A percentile compares a stretch with the other conserved stretches of the same genome.
Conservation (phyloP, 2,888 invertebrate species). For the Tanypteryx hageni region DNA sequence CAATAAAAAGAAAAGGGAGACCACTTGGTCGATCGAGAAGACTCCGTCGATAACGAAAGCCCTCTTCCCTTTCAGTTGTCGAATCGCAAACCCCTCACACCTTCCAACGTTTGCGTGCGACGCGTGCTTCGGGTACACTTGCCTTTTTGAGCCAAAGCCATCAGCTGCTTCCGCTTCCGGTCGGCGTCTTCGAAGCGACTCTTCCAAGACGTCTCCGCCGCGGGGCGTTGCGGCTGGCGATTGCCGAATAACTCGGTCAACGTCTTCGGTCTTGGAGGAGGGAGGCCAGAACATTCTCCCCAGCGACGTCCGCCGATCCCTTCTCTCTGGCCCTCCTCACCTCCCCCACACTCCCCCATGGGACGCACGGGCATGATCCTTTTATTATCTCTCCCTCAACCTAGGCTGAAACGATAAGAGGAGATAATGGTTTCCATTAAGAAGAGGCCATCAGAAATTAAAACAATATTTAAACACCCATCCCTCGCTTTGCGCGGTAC, state of each 20-base stretch:
- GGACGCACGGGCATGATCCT: background rate
- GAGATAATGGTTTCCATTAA: no score
- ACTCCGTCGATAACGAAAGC: no score
- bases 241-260: conserved; percentile 36
- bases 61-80: no score
- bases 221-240: background rate
- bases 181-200: conserved; percentile 84
- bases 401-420: no score
- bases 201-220: conserved; percentile 78
- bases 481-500: no score
- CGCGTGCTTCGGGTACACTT: conserved; percentile 71
- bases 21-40: no score
- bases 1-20: no score
- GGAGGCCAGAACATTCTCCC: conserved; percentile 34
- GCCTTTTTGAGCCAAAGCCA: conserved; percentile 85
- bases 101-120: background rate
- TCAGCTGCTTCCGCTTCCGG: conserved; percentile 81
- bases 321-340: background rate
- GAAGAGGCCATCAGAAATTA: no score
- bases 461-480: no score
- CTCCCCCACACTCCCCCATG: background rate
- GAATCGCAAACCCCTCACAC: no score
- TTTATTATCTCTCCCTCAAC: no score
- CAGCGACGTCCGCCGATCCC: background rate
- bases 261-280: conserved; percentile 25